Evolutionary conservation across 2,888 invertebrate genomes (phyloP).

Genomic region (Aleiodes alternator): DNA sequence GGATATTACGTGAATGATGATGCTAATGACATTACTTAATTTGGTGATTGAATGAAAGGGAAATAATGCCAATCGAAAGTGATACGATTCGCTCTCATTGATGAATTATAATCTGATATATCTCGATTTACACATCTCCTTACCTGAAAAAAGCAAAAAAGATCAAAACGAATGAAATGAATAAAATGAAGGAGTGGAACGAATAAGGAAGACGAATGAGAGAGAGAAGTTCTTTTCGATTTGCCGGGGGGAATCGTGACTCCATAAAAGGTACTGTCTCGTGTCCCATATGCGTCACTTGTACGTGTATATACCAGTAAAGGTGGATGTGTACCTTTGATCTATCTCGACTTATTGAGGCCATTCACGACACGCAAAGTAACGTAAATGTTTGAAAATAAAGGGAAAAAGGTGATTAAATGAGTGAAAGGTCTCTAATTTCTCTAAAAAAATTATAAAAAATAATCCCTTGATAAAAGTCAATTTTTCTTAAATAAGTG

Average conservation of each 20-base stretch:
- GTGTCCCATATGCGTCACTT: conserved; percentile 59
- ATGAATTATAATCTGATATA: neutral
- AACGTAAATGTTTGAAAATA: conserved; percentile 19
- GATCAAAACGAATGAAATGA: too few species aligned
- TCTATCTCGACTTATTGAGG: conserved; percentile 27
- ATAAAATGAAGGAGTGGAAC: conserved; percentile 27
- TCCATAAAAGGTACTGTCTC: conserved; percentile 68
- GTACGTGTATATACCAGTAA: conserved; percentile 33
- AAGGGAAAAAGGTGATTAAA: conserved; percentile 8
- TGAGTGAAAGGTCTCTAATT: conserved; percentile 34
- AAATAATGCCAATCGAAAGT: conserved; percentile 7
- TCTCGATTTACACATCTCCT: neutral
- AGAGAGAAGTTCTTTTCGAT: conserved; percentile 17
- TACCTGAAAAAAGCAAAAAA: neutral
- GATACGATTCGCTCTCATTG: conserved; percentile 16
- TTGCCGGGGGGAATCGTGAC: conserved; percentile 60
- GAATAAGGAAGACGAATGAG: conserved; percentile 51
- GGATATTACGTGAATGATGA: too few species aligned
- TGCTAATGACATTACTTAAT: too few species aligned
- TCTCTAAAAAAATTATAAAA: neutral
- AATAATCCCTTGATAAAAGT: too few species aligned
- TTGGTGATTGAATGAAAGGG: conserved; percentile 1
- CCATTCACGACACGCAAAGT: conserved; percentile 19
- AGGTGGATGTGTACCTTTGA: conserved; percentile 12
- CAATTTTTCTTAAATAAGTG: too few species aligned